Evolutionary conservation across 2,113 vertebrate genomes (phyloP).

Genomic region (Noctilio leporinus): DNA sequence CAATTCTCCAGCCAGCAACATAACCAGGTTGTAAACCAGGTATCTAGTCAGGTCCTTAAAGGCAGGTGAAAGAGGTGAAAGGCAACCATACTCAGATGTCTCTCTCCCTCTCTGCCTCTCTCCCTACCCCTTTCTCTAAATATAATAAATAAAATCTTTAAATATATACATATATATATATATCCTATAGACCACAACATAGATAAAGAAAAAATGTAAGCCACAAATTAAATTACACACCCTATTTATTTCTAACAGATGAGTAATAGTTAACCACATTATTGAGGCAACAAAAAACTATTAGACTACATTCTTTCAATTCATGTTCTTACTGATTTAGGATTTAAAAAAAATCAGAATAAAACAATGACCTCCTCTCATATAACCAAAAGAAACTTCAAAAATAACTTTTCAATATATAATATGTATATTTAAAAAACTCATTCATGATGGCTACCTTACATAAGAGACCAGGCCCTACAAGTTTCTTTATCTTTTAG

Average conservation of each 20-base stretch:
- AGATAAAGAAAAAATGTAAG: not conserved
- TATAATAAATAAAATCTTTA: too few relatives aligned
- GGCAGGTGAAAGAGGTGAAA: too few relatives aligned
- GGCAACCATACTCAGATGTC: too few relatives aligned
- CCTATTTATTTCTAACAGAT: not conserved
- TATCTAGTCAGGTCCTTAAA: too few relatives aligned
- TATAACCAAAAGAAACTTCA: not conserved
- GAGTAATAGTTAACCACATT: not conserved
- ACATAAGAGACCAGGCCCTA: not conserved
- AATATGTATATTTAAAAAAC: not conserved
- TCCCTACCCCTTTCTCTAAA: too few relatives aligned
- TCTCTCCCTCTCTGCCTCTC: too few relatives aligned
- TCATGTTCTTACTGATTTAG: not conserved
- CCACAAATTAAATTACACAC: not conserved
- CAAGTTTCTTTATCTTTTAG: constrained; percentile 4
- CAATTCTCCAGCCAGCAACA: too few relatives aligned
- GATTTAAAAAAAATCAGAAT: constrained; percentile 17
- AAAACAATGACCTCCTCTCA: not conserved
- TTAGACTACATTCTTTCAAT: not conserved
- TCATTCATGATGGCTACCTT: not conserved
- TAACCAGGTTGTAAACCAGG: too few relatives aligned
- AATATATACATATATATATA: too few relatives aligned
- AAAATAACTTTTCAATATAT: not conserved
- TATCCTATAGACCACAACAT: not conserved
- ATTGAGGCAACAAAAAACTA: not conserved